Percentiles rank a stretch among this genome's conserved stretches.
These are phyloP conservation scores for Chondrosia reniformis DNA, from an alignment of 37 sponge, comb jelly and placozoan species.

Conservation along the genomic window DNA sequence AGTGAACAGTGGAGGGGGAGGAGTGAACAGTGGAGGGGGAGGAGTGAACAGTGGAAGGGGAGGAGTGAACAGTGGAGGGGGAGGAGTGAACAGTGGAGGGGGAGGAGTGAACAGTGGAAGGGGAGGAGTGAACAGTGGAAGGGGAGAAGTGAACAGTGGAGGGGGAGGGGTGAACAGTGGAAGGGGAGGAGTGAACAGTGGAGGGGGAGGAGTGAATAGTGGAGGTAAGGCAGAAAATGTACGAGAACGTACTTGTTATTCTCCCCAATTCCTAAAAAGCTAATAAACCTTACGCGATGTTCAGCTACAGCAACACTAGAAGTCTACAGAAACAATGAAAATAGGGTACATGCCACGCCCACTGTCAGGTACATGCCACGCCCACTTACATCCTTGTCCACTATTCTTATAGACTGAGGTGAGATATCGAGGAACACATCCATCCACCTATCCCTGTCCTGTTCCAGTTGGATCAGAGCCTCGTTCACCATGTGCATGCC, in stretches of 20 bases:
- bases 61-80: neutral
- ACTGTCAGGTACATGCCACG: neutral
- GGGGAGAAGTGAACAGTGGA: neutral
- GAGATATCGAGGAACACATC: slow-evolving; percentile 12
- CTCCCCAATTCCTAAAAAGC: slow-evolving; percentile 6
- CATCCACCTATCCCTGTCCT: neutral
- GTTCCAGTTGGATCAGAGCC: neutral
- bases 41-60: neutral
- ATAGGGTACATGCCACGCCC: neutral
- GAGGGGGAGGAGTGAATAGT: neutral
- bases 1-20: neutral
- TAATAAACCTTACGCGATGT: slow-evolving; percentile 4
- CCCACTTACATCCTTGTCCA: slow-evolving; percentile 21
- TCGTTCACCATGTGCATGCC: slow-evolving; percentile 78
- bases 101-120: neutral
- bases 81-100: neutral
- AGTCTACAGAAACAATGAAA: too few species aligned
- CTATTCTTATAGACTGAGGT: neutral
- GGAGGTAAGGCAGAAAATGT: neutral
- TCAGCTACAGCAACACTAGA: neutral
- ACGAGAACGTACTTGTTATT: neutral
- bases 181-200: neutral
- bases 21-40: neutral
- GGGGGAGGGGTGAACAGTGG: neutral
- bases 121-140: neutral